Percentiles rank a stretch among this genome's conserved stretches.
Evolutionary conservation across 1,140 invertebrate genomes (phyloP).

Genomic region (Diorhabda carinulata): DNA sequence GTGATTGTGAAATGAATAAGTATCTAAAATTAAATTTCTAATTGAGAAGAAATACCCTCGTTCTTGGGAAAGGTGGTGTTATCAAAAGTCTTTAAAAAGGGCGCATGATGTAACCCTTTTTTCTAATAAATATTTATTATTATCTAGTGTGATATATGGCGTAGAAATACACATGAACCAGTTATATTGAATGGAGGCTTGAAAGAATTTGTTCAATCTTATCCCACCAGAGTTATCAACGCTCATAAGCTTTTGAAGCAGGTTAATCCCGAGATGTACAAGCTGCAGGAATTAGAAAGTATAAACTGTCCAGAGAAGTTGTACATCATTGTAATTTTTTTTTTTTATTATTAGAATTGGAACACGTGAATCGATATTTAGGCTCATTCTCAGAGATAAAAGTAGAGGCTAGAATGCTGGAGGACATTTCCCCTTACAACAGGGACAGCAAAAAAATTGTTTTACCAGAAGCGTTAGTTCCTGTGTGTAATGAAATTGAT

Average conservation of each 20-base stretch:
- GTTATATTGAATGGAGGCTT: constrained; percentile 74
- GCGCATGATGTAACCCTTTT: background rate
- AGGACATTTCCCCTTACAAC: background rate
- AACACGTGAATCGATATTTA: background rate
- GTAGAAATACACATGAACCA: constrained; percentile 62
- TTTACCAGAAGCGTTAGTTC: background rate
- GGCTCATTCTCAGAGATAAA: background rate
- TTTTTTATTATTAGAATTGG: background rate
- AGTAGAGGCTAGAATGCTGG: background rate
- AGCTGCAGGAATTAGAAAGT: constrained; percentile 40
- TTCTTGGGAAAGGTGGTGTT: too few species aligned
- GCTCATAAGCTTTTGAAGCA: constrained; percentile 52
- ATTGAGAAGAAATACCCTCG: too few species aligned
- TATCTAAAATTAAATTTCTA: too few species aligned
- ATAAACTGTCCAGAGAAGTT: constrained; percentile 36
- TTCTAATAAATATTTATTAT: constrained; percentile 23
- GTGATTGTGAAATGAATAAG: too few species aligned
- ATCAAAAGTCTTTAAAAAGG: too few species aligned
- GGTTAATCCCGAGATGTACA: constrained; percentile 48
- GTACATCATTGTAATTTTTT: constrained; percentile 20
- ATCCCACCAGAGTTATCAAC: constrained; percentile 73
- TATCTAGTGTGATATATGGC: constrained; percentile 70
- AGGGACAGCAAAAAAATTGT: background rate
- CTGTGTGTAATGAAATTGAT: constrained; percentile 5
- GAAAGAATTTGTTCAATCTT: constrained; percentile 72